Evolutionary conservation across 2,888 invertebrate genomes (phyloP).

Genomic region (Tetragonisca angustula): DNA sequence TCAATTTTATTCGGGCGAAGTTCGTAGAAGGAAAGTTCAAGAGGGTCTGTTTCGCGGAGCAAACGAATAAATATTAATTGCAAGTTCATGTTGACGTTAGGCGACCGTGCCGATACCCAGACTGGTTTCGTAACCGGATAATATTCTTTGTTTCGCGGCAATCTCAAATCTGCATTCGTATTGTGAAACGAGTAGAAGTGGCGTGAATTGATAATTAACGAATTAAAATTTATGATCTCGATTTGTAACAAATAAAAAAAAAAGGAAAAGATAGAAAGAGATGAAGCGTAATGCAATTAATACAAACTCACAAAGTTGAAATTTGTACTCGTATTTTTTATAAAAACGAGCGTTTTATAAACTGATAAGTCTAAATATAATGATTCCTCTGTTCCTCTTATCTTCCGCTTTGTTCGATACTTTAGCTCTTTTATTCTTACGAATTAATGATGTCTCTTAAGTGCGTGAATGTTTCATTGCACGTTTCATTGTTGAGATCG

Average conservation of each 20-base stretch:
- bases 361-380: background rate
- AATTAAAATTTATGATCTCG: background rate
- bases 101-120: background rate
- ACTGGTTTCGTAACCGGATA: conserved; percentile 14
- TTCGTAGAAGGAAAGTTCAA: conserved; percentile 40
- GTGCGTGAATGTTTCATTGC: no score
- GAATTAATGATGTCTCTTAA: background rate
- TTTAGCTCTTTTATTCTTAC: background rate
- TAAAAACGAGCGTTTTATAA: background rate
- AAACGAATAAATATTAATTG: conserved; percentile 27
- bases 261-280: background rate
- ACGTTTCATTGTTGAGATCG: no score
- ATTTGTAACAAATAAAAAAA: background rate
- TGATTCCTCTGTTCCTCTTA: conserved; percentile 12
- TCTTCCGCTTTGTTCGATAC: conserved; percentile 4
- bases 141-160: conserved; percentile 12
- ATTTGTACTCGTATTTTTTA: background rate
- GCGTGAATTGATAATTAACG: background rate
- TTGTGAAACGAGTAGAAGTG: background rate
- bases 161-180: background rate
- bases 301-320: background rate
- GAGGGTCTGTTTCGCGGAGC: conserved; percentile 28
- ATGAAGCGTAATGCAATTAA: background rate
- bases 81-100: conserved; percentile 29
- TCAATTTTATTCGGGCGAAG: conserved; percentile 43